A percentile compares a stretch with the other conserved stretches of the same genome.
Conservation (phyloP, 2,113 vertebrate genomes). For the Petrocephalus zakoni region DNA sequence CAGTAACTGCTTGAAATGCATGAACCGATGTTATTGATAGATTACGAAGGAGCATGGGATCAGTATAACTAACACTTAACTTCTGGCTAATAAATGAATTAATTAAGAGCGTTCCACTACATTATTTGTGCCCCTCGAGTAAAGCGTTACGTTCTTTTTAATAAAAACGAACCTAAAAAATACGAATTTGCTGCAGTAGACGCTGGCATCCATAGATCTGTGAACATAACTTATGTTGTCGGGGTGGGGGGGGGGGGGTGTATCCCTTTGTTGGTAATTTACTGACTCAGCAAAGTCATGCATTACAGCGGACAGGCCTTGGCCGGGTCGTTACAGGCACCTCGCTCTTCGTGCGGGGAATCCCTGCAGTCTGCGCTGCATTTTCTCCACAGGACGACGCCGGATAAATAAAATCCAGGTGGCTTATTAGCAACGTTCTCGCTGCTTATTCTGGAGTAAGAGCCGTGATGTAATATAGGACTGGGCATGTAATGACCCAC, state of each 20-base stretch:
- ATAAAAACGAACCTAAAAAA: background rate
- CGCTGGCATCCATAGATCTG: background rate
- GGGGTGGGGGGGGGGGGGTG: background rate
- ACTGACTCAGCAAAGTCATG: background rate
- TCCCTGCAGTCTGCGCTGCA: background rate
- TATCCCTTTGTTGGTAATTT: background rate
- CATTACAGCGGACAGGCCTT: background rate
- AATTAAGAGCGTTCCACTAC: background rate
- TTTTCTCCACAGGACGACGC: background rate
- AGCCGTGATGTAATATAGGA: background rate
- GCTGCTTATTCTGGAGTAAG: background rate
- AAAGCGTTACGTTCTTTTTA: background rate
- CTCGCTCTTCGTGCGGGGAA: background rate
- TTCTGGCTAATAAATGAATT: background rate
- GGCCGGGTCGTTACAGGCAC: conserved; percentile 13
- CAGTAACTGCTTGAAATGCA: background rate
- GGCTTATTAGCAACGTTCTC: background rate
- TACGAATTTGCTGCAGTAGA: background rate
- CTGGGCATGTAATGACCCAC: background rate
- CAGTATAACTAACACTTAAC: too few relatives aligned
- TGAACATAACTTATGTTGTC: background rate
- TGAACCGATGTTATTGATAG: background rate
- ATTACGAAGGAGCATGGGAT: background rate
- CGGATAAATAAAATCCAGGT: background rate
- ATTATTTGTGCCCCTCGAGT: background rate